A percentile compares a stretch with the other conserved stretches of the same genome.
phyloP scores from a whole-genome alignment of 1,140 invertebrate genomes.

The Euglossa dilemma region DNA sequence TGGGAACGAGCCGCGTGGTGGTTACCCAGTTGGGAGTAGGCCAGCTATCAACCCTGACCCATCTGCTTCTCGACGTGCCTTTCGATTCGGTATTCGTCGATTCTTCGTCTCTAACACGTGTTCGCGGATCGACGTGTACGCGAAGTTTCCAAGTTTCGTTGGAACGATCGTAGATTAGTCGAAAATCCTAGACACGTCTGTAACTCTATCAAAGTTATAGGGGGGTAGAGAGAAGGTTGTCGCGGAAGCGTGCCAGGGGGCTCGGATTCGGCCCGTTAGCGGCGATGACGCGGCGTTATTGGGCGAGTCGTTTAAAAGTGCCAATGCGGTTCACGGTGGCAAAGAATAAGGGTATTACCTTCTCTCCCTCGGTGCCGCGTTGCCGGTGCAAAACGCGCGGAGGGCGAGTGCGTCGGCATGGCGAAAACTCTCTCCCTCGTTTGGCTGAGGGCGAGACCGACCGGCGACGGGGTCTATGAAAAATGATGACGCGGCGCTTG shows the following conservation, averaged over 20 bases:
- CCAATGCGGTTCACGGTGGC: conserved; percentile 59
- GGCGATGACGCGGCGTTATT: conserved; percentile 61
- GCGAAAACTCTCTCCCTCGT: conserved; percentile 72
- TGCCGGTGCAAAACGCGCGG: conserved; percentile 57
- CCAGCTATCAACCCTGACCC: too few relatives aligned
- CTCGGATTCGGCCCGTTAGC: conserved; percentile 52
- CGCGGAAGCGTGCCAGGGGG: neutral
- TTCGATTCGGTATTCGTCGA: too few relatives aligned
- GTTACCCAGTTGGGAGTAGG: too few relatives aligned
- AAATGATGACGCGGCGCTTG: conserved; percentile 81
- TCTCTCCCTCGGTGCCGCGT: neutral
- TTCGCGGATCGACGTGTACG: too few relatives aligned
- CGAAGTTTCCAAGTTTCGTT: too few relatives aligned
- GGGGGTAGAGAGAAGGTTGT: neutral
- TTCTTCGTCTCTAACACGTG: too few relatives aligned
- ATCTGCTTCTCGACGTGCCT: too few relatives aligned
- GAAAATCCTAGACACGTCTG: too few relatives aligned
- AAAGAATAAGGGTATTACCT: conserved; percentile 60
- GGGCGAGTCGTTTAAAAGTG: conserved; percentile 59
- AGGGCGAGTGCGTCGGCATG: conserved; percentile 62
- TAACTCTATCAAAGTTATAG: neutral
- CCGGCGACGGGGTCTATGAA: conserved; percentile 76
- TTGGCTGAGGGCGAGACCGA: conserved; percentile 45
- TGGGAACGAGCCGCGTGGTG: too few relatives aligned
- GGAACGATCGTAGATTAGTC: neutral